Evolutionary conservation across 2,797 vertebrate genomes (phyloP).

Genomic region (Pantherophis alleghaniensis): DNA sequence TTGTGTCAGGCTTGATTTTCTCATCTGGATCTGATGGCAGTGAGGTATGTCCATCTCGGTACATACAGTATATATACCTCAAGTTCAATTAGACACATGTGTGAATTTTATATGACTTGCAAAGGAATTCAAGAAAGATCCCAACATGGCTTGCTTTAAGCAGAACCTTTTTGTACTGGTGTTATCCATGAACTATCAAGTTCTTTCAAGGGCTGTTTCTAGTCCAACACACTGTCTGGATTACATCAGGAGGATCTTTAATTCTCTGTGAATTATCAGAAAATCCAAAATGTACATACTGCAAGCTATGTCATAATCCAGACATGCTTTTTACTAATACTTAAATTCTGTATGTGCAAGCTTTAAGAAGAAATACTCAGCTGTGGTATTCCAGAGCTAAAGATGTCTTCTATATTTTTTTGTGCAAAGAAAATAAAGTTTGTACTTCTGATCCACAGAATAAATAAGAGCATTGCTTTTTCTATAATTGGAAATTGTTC

Average conservation of each 20-base stretch:
- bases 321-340: background rate
- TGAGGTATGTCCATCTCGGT: background rate
- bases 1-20: background rate
- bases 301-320: background rate
- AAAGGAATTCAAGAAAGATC: background rate
- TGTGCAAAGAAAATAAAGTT: constrained; percentile 32
- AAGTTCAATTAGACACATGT: background rate
- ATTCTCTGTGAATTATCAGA: background rate
- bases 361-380: background rate
- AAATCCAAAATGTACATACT: background rate
- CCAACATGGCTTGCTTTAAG: background rate
- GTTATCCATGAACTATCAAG: background rate
- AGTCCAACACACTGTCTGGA: background rate
- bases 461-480: constrained; percentile 46
- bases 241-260: background rate
- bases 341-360: background rate
- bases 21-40: background rate
- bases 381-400: constrained; percentile 2
- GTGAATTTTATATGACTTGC: background rate
- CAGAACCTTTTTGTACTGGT: background rate
- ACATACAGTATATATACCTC: too few species aligned
- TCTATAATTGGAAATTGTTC: constrained; percentile 51
- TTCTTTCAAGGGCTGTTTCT: background rate
- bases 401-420: background rate
- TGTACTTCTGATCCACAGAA: constrained; percentile 1